Evolutionary conservation across 2,888 invertebrate genomes (phyloP), one percentile per base, ranked within the genome.

Genomic region (Helleia helle): DNA sequence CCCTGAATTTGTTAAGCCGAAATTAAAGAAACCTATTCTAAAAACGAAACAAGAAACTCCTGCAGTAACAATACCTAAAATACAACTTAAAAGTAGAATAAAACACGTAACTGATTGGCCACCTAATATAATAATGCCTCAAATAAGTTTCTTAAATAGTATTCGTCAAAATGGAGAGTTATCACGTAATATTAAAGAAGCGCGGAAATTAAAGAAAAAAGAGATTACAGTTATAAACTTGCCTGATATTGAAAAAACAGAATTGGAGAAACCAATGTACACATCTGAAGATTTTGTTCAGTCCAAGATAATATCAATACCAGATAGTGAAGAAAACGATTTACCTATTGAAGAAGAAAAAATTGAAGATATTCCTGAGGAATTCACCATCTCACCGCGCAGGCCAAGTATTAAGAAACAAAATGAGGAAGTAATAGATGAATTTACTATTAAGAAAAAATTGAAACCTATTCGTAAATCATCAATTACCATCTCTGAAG

Each of bases 361-460:
- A 29, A 59, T 62, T 25, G 65, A 66, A 37, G 72, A 75, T 9
- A 62, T 62, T 46, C 77, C 83, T 17, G 73, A 85, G 51, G 72
- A 84, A 48, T 70, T 81, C 22, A 75, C 70, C 7, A 62, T 86
- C 27, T 77, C 68, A 54, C 71, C 80, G 18, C 73, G 72, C 49
- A 67, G 76, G 5, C 73, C 66, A 1, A 73, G 76, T 51, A 57
- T 72, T n/a, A 84, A 83, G 54, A 73, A 79, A 48, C 71, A 85
- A 11, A 79, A 87, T 54, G 87, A 88, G 59, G 69, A 86, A 36
- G 74, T 80, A 34, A 12, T 17, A 12, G 87, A 87, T 58, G 88
- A 88, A 71, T 85, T 93, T 14, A 93, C 91, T 0, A 86, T 94
- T 9, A 92, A 92, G 63, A 93, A 92, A 62, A 92, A 91, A 65